Percentiles rank a stretch among this genome's conserved stretches.
These are phyloP conservation scores for Homalodisca vitripennis DNA, from an alignment of 1,140 invertebrate species.

Conservation along the genomic window DNA sequence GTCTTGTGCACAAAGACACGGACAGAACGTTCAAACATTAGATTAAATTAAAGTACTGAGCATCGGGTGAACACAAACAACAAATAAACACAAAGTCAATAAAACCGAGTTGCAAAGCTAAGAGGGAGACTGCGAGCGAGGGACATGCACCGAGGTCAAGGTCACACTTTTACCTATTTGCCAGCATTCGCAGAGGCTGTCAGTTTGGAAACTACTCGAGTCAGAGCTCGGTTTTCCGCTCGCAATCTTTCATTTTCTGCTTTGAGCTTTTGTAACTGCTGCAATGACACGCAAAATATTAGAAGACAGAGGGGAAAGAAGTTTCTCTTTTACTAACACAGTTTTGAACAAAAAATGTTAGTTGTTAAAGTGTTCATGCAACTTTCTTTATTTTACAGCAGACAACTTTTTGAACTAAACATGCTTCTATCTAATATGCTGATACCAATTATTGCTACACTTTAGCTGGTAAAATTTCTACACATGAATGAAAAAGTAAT, in stretches of 20 bases:
- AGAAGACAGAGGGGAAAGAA: conserved; percentile 19
- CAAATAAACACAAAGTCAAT: not conserved
- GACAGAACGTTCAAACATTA: too few relatives aligned
- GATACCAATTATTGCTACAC: too few relatives aligned
- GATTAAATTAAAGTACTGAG: not conserved
- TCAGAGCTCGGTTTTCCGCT: conserved; percentile 92
- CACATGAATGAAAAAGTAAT: too few relatives aligned
- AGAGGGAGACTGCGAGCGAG: conserved; percentile 18
- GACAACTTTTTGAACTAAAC: too few relatives aligned
- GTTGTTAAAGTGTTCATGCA: too few relatives aligned
- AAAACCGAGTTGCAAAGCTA: too few relatives aligned
- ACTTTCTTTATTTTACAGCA: too few relatives aligned
- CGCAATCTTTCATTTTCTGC: conserved; percentile 94
- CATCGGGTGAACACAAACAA: not conserved
- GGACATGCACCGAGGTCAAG: conserved; percentile 7
- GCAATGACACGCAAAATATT: conserved; percentile 44
- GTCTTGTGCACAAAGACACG: too few relatives aligned
- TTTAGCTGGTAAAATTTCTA: too few relatives aligned
- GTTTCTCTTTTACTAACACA: not conserved
- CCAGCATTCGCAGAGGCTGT: conserved; percentile 56
- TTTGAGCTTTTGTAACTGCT: conserved; percentile 98
- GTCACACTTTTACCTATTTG: conserved; percentile 46
- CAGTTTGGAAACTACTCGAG: conserved; percentile 93
- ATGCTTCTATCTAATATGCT: too few relatives aligned
- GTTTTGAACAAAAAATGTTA: too few relatives aligned